phyloP scores from a whole-genome alignment of 2,888 invertebrate species.

The Mesoligia furuncula region DNA sequence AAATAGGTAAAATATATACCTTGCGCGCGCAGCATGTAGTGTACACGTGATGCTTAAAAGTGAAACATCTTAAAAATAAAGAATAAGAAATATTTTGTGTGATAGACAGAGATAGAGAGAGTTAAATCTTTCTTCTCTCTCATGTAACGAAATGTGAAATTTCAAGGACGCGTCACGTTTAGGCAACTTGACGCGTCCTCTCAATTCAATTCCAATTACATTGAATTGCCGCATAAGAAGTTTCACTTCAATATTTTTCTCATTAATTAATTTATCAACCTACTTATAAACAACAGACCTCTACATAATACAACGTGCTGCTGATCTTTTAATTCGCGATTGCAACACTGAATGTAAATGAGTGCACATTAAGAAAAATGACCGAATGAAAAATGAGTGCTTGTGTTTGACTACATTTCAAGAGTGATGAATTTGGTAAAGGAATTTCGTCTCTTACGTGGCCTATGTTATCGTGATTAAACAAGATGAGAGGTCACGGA shows the following conservation, averaged over 20 bases:
- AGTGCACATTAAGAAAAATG: not conserved
- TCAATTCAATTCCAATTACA: not conserved
- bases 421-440: not conserved
- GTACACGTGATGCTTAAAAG: not conserved
- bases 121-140: not conserved
- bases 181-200: no score
- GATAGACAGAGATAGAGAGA: not conserved
- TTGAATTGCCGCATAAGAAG: not conserved
- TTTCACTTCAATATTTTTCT: not conserved
- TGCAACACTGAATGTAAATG: constrained; percentile 11
- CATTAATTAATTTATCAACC: not conserved
- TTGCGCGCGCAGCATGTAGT: not conserved
- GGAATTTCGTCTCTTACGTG: not conserved
- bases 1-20: not conserved
- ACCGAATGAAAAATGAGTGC: not conserved
- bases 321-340: not conserved
- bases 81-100: not conserved
- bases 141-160: not conserved
- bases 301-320: not conserved
- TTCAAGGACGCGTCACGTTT: not conserved
- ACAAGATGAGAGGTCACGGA: not conserved
- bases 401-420: constrained; percentile 11
- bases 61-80: not conserved
- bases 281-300: not conserved
- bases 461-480: not conserved